Evolutionary conservation across 2,888 invertebrate species (phyloP).

Genomic region (Heliconius aoede): DNA sequence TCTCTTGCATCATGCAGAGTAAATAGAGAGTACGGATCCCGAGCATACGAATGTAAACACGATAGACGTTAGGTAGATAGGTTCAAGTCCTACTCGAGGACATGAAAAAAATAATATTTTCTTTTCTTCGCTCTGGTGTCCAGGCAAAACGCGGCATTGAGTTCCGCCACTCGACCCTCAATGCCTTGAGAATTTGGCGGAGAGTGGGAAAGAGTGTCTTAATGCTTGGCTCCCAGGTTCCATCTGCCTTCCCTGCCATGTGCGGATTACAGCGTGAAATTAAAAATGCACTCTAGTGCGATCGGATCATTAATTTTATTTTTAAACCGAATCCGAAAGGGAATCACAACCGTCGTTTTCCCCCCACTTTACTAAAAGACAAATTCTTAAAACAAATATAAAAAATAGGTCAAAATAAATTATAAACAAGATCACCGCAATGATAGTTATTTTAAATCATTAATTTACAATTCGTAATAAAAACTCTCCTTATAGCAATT

Average conservation of each 20-base stretch:
- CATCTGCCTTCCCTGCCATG: not conserved
- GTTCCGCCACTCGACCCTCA: not conserved
- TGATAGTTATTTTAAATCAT: conserved; percentile 1
- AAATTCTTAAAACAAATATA: too few relatives aligned
- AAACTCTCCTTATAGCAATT: not conserved
- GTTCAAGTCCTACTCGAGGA: too few relatives aligned
- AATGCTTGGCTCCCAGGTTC: not conserved
- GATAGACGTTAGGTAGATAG: too few relatives aligned
- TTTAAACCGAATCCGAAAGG: not conserved
- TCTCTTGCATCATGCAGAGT: too few relatives aligned
- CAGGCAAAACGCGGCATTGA: not conserved
- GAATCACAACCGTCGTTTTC: not conserved
- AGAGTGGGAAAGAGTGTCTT: not conserved
- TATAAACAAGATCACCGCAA: not conserved
- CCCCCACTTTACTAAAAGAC: not conserved
- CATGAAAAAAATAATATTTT: too few relatives aligned
- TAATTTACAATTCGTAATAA: conserved; percentile 8
- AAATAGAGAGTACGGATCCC: too few relatives aligned
- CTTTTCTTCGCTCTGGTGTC: not conserved
- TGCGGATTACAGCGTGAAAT: not conserved
- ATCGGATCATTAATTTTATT: too few relatives aligned
- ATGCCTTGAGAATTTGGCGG: not conserved
- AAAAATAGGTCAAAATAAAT: not conserved
- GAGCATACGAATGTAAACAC: too few relatives aligned
- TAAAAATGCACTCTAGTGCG: not conserved